Conservation (phyloP, 1,140 invertebrate genomes). For the Belonocnema kinseyi region DNA sequence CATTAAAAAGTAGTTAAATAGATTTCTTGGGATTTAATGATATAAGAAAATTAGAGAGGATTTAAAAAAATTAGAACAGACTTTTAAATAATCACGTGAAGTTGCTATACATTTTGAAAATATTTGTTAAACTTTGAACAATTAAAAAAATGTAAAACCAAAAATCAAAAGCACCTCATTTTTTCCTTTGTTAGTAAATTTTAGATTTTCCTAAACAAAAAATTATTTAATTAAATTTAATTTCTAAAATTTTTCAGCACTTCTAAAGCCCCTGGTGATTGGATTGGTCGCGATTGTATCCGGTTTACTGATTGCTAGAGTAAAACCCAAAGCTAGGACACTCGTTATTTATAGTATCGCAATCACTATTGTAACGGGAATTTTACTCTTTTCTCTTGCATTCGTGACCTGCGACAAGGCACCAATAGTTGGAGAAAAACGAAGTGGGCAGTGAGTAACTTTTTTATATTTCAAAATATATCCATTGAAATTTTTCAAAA, state of each 20-base stretch:
- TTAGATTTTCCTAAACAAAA: background rate
- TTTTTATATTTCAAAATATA: conserved; percentile 8
- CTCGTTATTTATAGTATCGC: conserved; percentile 78
- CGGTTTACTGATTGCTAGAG: conserved; percentile 79
- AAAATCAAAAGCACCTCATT: too few species aligned
- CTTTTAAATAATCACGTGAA: too few species aligned
- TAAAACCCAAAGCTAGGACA: conserved; percentile 75
- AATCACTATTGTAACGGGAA: conserved; percentile 70
- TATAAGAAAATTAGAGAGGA: too few species aligned
- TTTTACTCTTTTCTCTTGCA: conserved; percentile 77
- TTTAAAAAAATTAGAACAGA: too few species aligned
- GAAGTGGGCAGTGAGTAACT: conserved; percentile 59
- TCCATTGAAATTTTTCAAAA: too few species aligned
- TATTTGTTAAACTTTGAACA: too few species aligned
- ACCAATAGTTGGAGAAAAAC: conserved; percentile 68
- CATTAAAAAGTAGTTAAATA: too few species aligned
- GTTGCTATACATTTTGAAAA: too few species aligned
- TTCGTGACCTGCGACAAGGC: conserved; percentile 79
- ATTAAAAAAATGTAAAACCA: too few species aligned
- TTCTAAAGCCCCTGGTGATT: conserved; percentile 80
- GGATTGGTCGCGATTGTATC: conserved; percentile 78
- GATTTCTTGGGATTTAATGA: too few species aligned
- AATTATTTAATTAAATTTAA: conserved; percentile 26
- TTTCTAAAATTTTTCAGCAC: conserved; percentile 51
- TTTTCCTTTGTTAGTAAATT: background rate